A percentile compares a stretch with the other conserved stretches of the same genome.
Evolutionary conservation across 2,888 invertebrate genomes (phyloP).

Genomic region (Rotaria socialis): DNA sequence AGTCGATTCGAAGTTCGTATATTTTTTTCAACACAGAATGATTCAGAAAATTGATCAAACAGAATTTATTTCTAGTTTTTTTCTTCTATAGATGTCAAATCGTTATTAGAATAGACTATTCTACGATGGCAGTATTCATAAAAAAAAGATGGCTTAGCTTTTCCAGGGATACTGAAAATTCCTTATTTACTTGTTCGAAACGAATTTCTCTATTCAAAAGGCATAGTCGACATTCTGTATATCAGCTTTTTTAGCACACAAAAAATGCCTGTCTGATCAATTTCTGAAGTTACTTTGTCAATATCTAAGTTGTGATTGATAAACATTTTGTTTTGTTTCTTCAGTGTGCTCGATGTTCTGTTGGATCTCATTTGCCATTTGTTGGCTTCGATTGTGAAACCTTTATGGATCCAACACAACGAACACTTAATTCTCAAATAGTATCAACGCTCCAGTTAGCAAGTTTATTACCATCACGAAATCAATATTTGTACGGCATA

Average conservation of each 20-base stretch:
- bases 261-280: no score
- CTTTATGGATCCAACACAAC: slow-evolving; percentile 19
- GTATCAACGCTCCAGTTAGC: slow-evolving; percentile 5
- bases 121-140: no score
- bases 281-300: no score
- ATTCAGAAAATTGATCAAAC: no score
- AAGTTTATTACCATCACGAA: background rate
- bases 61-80: no score
- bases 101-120: no score
- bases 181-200: background rate
- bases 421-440: background rate
- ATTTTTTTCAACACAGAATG: no score
- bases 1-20: background rate
- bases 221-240: no score
- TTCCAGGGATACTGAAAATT: background rate
- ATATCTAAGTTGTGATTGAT: no score
- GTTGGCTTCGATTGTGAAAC: slow-evolving; percentile 36
- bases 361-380: slow-evolving; percentile 5
- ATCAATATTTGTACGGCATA: background rate
- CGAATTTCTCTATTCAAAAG: background rate
- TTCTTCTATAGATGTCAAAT: no score
- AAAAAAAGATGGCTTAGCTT: no score
- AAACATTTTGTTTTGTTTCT: background rate
- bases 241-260: no score
- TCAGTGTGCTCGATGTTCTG: background rate